These are phyloP conservation scores for Ashinkailepas kermadecensis DNA, from an alignment of 2,888 invertebrate genomes.

Conservation along the genomic window DNA sequence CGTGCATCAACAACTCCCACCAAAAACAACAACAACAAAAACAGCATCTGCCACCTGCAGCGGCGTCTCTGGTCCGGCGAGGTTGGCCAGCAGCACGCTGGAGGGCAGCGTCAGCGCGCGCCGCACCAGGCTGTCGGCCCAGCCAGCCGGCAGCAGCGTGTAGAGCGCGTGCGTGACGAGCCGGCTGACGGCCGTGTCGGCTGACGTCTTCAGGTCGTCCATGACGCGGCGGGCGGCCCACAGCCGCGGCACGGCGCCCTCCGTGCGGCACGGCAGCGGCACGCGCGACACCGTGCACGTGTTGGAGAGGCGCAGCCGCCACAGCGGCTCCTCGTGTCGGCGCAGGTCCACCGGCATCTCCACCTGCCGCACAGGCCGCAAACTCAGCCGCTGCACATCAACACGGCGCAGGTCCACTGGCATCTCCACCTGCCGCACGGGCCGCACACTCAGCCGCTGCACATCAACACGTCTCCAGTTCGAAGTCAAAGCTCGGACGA, in stretches of 20 bases:
- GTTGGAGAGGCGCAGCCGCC: conserved; percentile 38
- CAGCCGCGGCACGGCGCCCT: conserved; percentile 52
- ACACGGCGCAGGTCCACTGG: too few species aligned
- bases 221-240: conserved; percentile 50
- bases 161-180: conserved; percentile 44
- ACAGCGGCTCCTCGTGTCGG: conserved; percentile 36
- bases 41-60: background rate
- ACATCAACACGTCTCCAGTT: too few species aligned
- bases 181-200: conserved; percentile 30
- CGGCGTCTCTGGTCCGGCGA: conserved; percentile 29
- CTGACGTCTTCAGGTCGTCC: conserved; percentile 42
- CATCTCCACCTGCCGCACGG: too few species aligned
- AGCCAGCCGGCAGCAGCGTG: conserved; percentile 41
- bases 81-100: conserved; percentile 34
- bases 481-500: too few species aligned
- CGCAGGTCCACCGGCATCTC: conserved; percentile 39
- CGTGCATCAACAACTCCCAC: too few species aligned
- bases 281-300: conserved; percentile 41
- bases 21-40: too few species aligned
- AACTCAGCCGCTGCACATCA: too few species aligned
- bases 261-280: conserved; percentile 49
- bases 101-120: conserved; percentile 46
- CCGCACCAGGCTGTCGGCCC: conserved; percentile 40
- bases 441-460: too few species aligned
- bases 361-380: too few species aligned